Evolutionary conservation across 1,140 invertebrate genomes (phyloP).

Genomic region (Aphaenogaster rudis): DNA sequence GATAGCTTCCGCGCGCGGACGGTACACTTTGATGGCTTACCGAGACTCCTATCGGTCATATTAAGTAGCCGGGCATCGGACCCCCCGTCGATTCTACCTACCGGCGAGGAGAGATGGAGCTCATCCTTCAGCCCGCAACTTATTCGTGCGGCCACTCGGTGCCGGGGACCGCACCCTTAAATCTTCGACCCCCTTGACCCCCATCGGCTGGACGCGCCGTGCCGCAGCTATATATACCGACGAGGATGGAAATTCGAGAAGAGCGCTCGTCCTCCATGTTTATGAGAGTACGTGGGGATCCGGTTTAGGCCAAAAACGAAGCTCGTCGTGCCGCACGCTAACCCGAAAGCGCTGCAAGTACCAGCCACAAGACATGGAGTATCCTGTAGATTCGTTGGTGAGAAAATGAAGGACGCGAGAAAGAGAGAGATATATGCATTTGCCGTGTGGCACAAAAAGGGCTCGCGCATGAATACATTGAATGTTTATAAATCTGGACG

Average conservation of each 20-base stretch:
- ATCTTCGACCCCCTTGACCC: constrained; percentile 64
- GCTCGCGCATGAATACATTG: background rate
- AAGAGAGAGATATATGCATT: background rate
- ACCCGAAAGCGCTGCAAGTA: background rate
- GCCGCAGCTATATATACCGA: background rate
- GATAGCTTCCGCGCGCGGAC: constrained; percentile 20
- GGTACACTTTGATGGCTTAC: constrained; percentile 79
- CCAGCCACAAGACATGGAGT: background rate
- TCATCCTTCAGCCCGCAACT: constrained; percentile 68
- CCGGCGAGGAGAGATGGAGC: constrained; percentile 47
- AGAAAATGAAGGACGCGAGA: constrained; percentile 5
- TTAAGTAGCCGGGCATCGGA: constrained; percentile 77
- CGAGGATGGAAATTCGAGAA: constrained; percentile 60
- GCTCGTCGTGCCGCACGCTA: background rate
- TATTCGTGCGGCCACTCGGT: constrained; percentile 66
- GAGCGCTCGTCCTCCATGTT: constrained; percentile 58
- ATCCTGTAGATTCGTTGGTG: background rate
- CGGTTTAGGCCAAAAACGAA: constrained; percentile 34
- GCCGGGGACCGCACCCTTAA: constrained; percentile 66
- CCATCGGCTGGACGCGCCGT: constrained; percentile 15
- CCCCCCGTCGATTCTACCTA: constrained; percentile 39
- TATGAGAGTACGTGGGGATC: constrained; percentile 53
- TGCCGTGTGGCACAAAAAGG: constrained; percentile 1
- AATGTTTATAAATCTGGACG: constrained; percentile 20
- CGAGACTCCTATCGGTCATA: constrained; percentile 79